These are phyloP conservation scores for Asbolus verrucosus DNA, from an alignment of 1,140 invertebrate species.

Conservation along the genomic window DNA sequence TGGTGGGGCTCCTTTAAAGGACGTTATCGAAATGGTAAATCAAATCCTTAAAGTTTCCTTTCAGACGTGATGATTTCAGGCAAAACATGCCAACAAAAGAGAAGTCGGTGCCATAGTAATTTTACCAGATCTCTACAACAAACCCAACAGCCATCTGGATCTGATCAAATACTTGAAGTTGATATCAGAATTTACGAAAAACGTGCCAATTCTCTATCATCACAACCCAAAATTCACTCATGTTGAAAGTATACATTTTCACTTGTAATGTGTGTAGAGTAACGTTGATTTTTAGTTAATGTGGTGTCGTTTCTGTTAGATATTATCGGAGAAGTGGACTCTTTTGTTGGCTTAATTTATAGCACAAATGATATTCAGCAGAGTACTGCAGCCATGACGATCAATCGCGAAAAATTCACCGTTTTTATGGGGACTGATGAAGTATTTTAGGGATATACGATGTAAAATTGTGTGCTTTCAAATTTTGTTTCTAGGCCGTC, in stretches of 20 bases:
- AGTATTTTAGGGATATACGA: conserved; percentile 45
- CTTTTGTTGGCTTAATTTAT: conserved; percentile 60
- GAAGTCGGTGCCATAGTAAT: conserved; percentile 79
- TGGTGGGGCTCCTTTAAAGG: conserved; percentile 76
- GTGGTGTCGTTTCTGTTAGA: conserved; percentile 59
- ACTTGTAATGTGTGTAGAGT: not conserved
- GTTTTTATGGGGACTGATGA: conserved; percentile 62
- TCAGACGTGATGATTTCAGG: conserved; percentile 67
- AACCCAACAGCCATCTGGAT: conserved; percentile 73
- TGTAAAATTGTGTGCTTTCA: not conserved
- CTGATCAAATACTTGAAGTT: conserved; percentile 77
- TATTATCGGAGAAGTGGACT: conserved; percentile 60
- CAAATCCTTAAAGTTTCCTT: not conserved
- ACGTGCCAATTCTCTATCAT: conserved; percentile 83
- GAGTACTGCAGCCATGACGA: conserved; percentile 53
- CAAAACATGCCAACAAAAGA: conserved; percentile 75
- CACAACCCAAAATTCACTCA: conserved; percentile 79
- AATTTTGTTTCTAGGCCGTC: conserved; percentile 54
- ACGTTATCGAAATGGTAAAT: conserved; percentile 77
- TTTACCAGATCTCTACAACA: conserved; percentile 82
- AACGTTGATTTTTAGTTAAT: conserved; percentile 53
- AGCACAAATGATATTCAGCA: conserved; percentile 59
- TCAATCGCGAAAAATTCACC: conserved; percentile 60
- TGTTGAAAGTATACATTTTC: conserved; percentile 73
- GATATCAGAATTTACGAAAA: conserved; percentile 77